phyloP scores from a whole-genome alignment of 2,797 vertebrate genomes.

The Chaetodon trifasciatus region DNA sequence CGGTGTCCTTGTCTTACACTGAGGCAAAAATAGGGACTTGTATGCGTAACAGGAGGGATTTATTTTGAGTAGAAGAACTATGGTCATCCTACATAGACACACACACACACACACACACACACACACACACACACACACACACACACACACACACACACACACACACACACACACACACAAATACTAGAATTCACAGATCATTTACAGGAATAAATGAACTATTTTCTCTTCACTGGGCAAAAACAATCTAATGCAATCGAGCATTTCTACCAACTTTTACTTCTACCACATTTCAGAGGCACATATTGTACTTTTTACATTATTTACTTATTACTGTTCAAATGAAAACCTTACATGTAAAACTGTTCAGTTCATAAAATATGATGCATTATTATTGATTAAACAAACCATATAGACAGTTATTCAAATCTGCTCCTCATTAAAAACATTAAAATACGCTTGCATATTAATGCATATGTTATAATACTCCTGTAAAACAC shows the following conservation, averaged over 20 bases:
- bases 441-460: neutral
- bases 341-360: neutral
- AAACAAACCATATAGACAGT: neutral
- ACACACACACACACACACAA: neutral
- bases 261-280: neutral
- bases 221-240: neutral
- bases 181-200: neutral
- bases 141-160: neutral
- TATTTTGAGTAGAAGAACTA: constrained; percentile 18
- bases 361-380: neutral
- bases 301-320: neutral
- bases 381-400: neutral
- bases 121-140: neutral
- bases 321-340: neutral
- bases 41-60: constrained; percentile 15
- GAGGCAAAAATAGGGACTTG: constrained; percentile 36
- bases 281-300: neutral
- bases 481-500: neutral
- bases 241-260: neutral
- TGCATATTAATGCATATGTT: neutral
- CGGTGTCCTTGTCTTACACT: constrained; percentile 36
- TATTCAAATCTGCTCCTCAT: neutral
- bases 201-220: neutral
- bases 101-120: neutral
- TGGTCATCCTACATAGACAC: constrained; percentile 1